These are phyloP conservation scores for Sturnira hondurensis DNA, from an alignment of 2,113 vertebrate genomes.

Conservation along the genomic window DNA sequence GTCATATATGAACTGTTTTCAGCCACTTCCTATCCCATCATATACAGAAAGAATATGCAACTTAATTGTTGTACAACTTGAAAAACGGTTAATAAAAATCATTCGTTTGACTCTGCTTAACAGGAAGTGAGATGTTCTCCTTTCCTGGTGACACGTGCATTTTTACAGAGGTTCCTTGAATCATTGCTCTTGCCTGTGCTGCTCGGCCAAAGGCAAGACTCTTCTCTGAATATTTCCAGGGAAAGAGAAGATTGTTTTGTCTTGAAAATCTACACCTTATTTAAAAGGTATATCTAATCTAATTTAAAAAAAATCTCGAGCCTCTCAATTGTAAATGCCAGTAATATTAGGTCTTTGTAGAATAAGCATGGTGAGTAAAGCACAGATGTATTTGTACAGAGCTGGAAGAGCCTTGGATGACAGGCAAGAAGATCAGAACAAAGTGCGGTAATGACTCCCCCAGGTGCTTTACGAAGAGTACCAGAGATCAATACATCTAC, in stretches of 20 bases:
- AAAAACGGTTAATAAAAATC: not conserved
- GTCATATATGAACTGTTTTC: not conserved
- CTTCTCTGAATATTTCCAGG: conserved; percentile 10
- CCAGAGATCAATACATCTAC: conserved; percentile 45
- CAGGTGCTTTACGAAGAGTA: conserved; percentile 10
- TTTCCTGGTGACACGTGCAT: not conserved
- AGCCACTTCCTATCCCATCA: not conserved
- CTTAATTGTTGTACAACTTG: not conserved
- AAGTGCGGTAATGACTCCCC: conserved; percentile 40
- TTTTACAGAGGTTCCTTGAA: conserved; percentile 2
- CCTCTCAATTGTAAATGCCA: not conserved
- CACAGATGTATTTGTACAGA: not conserved
- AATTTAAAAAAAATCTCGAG: conserved; percentile 4
- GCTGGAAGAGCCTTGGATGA: not conserved
- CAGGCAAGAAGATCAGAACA: conserved; percentile 17
- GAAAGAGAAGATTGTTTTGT: not conserved
- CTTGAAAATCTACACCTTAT: conserved; percentile 4
- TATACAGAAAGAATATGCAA: not conserved
- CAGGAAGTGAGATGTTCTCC: not conserved
- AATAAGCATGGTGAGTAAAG: conserved; percentile 17
- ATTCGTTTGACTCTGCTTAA: not conserved
- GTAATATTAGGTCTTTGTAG: not conserved
- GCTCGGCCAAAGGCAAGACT: not conserved
- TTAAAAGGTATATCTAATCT: conserved; percentile 11
- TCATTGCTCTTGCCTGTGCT: not conserved